These are phyloP conservation scores for Ophthalmolycus amberensis DNA, from an alignment of 2,113 vertebrate species.

Conservation along the genomic window DNA sequence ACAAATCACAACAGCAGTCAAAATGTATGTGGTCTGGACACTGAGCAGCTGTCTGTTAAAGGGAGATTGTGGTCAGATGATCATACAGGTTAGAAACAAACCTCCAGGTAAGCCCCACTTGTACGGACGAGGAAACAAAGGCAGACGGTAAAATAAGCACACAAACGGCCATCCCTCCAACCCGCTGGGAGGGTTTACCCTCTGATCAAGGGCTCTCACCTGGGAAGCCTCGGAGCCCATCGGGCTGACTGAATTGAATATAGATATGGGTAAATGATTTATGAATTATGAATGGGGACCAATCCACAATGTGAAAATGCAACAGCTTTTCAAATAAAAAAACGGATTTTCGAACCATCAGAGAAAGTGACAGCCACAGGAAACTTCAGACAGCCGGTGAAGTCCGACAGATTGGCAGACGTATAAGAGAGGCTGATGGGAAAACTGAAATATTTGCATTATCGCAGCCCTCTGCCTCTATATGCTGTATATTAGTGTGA, in stretches of 20 bases:
- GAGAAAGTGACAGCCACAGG: constrained; percentile 22
- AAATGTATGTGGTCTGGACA: constrained; percentile 1
- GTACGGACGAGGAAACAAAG: neutral
- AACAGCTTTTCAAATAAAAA: constrained; percentile 72
- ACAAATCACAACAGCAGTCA: constrained; percentile 10
- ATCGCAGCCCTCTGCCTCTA: neutral
- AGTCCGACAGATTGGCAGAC: constrained; percentile 16
- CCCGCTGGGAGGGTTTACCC: constrained; percentile 51
- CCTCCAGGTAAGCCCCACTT: too few relatives aligned
- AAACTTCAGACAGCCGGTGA: constrained; percentile 30
- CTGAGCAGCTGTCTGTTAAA: neutral
- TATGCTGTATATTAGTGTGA: neutral
- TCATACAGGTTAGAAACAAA: neutral
- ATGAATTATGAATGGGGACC: constrained; percentile 82
- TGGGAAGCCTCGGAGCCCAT: constrained; percentile 57
- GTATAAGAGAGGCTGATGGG: neutral
- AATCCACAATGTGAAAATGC: constrained; percentile 72
- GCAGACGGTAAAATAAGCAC: neutral
- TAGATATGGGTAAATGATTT: constrained; percentile 76
- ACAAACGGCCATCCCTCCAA: constrained; percentile 6
- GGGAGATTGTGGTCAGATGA: neutral
- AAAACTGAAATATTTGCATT: neutral
- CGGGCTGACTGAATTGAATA: constrained; percentile 67
- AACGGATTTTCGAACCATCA: constrained; percentile 61
- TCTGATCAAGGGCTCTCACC: constrained; percentile 79